Percentiles rank a stretch among this genome's conserved stretches.
These are phyloP conservation scores for Merops nubicus DNA, from an alignment of 2,113 vertebrate genomes.

Conservation along the genomic window DNA sequence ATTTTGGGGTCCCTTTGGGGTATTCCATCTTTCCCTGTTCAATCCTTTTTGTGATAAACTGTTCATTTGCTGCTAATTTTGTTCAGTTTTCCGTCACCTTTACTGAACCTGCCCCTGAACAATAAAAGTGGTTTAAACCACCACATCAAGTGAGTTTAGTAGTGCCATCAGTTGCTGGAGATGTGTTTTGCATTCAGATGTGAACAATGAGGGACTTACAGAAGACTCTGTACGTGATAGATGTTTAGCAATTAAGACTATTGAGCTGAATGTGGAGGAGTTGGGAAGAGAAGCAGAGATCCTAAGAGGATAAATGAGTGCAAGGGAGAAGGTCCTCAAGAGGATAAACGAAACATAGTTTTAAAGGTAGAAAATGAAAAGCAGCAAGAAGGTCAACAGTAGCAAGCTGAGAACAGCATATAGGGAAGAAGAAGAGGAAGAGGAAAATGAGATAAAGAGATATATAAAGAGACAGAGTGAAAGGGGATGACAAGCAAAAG, in stretches of 20 bases:
- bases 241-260: constrained; percentile 23
- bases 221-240: not conserved
- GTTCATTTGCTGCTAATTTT: too few relatives aligned
- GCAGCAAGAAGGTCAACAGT: not conserved
- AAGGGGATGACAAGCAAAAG: not conserved
- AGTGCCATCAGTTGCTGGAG: not conserved
- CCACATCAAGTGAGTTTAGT: not conserved
- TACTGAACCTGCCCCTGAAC: too few relatives aligned
- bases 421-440: not conserved
- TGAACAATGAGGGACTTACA: not conserved
- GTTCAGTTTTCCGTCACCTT: too few relatives aligned
- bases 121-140: too few relatives aligned
- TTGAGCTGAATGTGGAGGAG: not conserved
- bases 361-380: constrained; percentile 3
- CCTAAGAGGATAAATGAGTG: not conserved
- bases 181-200: not conserved
- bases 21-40: too few relatives aligned
- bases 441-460: not conserved
- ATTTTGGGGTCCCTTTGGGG: too few relatives aligned
- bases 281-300: not conserved
- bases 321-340: not conserved
- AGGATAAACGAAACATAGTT: constrained; percentile 10
- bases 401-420: not conserved
- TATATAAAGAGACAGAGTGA: not conserved
- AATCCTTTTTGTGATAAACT: too few relatives aligned